Percentiles rank a stretch among this genome's conserved stretches.
Conservation (phyloP, 2,797 vertebrate genomes). For the Microhierax caerulescens region DNA sequence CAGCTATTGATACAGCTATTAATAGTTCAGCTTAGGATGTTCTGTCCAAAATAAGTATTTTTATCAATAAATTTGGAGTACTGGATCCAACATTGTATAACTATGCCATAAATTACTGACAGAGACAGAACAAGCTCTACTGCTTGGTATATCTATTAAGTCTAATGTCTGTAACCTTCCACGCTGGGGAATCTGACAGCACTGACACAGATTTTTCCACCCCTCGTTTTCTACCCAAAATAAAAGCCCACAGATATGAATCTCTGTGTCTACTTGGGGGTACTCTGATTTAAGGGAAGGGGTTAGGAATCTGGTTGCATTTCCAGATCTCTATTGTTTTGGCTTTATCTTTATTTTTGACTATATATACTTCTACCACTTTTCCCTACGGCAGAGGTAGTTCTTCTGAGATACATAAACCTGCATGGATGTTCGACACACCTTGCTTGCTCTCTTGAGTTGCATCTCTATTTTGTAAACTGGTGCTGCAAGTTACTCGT, state of each 20-base stretch:
- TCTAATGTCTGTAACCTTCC: neutral
- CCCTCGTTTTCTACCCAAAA: neutral
- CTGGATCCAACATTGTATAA: neutral
- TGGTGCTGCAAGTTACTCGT: neutral
- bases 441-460: neutral
- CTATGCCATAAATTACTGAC: neutral
- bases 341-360: neutral
- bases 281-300: neutral
- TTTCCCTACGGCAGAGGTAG: neutral
- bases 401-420: neutral
- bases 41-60: neutral
- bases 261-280: neutral
- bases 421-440: rapidly evolving
- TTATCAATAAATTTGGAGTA: neutral
- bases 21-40: neutral
- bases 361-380: neutral
- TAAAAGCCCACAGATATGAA: neutral
- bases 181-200: neutral
- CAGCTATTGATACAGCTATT: neutral
- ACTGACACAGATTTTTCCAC: neutral
- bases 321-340: neutral
- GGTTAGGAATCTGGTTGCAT: neutral
- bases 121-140: neutral
- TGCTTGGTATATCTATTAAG: neutral
- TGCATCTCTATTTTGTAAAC: neutral